Base-by-base conservation (phyloP, 2,888 invertebrate genomes). In the Agrochola lychnidis region DNA sequence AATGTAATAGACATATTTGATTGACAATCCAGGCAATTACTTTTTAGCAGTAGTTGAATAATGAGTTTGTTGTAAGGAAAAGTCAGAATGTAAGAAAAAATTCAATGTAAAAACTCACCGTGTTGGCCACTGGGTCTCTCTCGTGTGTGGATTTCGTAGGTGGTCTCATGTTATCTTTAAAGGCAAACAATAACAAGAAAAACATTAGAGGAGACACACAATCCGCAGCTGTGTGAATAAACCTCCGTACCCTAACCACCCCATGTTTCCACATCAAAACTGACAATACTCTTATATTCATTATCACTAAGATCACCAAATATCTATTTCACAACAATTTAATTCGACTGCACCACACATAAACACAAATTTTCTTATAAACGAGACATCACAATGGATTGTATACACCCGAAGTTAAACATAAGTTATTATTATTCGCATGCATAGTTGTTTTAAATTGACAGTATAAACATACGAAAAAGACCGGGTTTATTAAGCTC, bases 221-320 rank as follows among this genome's bases (percentile, higher is more conserved):
- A 30, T 83, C 83, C 45, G 73, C 61, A 22, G 59, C 5, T 14
- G 83, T 83, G 12, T 73, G 68, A 14, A 82, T 48, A 48, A 78
- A 71, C 16, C 73, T 82, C 45, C 83, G n/a, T 30, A 82, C 76
- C 19, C 93, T 88, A 36, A 92, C 92, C 63, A 90, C 83, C 1
- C 83, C 73, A 83, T 93, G 93, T 79, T 93, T 94, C 90, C 92
- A 92, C 89, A 93, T 86, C 64, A 93, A 82, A 45, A 92, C 90
- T 30, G 70, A 72, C 48, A 93, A 77, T 5, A 87, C 82, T 14
- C 87, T 40, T 16, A 51, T 3, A 14, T 10, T 51, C 70, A 82
- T 79, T 64, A n/a, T 78, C 22, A 78, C 56, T 45, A 61, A 59
- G 74, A 36, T 69, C 64, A 78, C 36, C 40, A 72, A 74, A 71